These are phyloP conservation scores for Scophthalmus maximus DNA, from an alignment of 2,113 vertebrate genomes.

Conservation along the genomic window DNA sequence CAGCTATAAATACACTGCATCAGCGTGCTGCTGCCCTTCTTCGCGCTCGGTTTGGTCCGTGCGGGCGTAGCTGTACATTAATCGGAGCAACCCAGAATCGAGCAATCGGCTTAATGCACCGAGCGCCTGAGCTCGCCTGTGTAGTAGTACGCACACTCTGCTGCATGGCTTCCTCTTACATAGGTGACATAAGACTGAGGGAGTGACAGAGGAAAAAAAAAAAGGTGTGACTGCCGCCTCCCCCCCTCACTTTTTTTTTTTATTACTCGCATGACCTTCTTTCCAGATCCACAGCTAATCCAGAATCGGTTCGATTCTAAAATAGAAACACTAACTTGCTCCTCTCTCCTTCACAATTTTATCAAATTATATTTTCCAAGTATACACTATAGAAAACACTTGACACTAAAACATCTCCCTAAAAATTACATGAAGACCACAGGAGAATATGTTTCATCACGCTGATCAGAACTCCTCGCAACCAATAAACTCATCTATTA, in stretches of 20 bases:
- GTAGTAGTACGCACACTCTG: constrained; percentile 5
- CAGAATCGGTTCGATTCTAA: neutral
- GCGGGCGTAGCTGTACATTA: constrained; percentile 47
- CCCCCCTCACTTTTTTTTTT: constrained; percentile 3
- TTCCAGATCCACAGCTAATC: neutral
- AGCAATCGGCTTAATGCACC: constrained; percentile 67
- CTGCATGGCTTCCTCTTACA: constrained; percentile 12
- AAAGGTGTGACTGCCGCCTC: neutral
- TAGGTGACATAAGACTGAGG: constrained; percentile 26
- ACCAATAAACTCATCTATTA: neutral
- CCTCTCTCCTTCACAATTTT: too few species aligned
- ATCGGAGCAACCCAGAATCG: constrained; percentile 36
- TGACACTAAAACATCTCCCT: too few species aligned
- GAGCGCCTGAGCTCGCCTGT: constrained; percentile 11
- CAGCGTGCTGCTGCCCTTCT: constrained; percentile 46
- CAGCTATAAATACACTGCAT: constrained; percentile 75
- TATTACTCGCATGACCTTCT: neutral
- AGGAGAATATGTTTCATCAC: neutral
- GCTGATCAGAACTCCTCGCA: too few species aligned
- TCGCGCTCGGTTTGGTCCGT: constrained; percentile 37
- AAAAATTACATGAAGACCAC: too few species aligned
- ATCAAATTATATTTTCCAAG: too few species aligned
- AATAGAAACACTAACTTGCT: too few species aligned
- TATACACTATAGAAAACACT: too few species aligned
- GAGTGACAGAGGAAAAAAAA: neutral